Conservation (phyloP, 2,888 invertebrate species). For the Lasioglossum pauxillum region DNA sequence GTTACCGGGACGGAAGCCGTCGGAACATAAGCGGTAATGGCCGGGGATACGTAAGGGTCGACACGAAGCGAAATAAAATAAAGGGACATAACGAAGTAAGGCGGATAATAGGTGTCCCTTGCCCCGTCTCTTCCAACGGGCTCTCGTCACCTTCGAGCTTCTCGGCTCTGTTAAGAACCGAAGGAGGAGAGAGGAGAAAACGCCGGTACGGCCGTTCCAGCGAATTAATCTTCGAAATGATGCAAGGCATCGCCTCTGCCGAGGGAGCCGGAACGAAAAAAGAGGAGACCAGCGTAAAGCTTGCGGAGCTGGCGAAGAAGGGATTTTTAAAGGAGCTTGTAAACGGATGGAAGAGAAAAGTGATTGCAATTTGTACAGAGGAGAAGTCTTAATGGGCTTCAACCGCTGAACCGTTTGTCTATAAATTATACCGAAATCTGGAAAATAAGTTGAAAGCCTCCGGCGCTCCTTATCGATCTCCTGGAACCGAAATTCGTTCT, state of each 20-base stretch:
- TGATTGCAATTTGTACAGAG: conserved; percentile 24
- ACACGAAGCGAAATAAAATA: conserved; percentile 64
- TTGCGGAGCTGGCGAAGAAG: conserved; percentile 30
- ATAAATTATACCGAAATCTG: conserved; percentile 16
- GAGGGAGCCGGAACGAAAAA: conserved; percentile 43
- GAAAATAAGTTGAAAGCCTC: conserved; percentile 6
- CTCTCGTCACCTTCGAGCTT: conserved; percentile 46
- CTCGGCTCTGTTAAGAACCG: conserved; percentile 14
- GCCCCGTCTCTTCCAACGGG: conserved; percentile 38
- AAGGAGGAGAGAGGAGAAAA: conserved; percentile 26
- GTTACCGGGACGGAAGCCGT: conserved; percentile 63
- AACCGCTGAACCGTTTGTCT: conserved; percentile 52
- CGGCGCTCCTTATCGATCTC: not conserved
- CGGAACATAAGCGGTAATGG: conserved; percentile 71
- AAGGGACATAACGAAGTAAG: conserved; percentile 67
- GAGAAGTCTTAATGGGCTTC: conserved; percentile 61
- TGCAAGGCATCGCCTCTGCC: conserved; percentile 60
- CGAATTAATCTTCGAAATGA: conserved; percentile 80
- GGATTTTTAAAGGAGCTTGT: conserved; percentile 38
- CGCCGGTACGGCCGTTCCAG: conserved; percentile 59
- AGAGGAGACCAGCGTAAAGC: conserved; percentile 29
- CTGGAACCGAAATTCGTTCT: not conserved
- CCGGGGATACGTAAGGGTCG: conserved; percentile 67
- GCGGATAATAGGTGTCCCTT: conserved; percentile 63
- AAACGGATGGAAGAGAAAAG: conserved; percentile 20